Base-by-base conservation (phyloP, 2,888 invertebrate genomes). In the Microchrysa polita region DNA sequence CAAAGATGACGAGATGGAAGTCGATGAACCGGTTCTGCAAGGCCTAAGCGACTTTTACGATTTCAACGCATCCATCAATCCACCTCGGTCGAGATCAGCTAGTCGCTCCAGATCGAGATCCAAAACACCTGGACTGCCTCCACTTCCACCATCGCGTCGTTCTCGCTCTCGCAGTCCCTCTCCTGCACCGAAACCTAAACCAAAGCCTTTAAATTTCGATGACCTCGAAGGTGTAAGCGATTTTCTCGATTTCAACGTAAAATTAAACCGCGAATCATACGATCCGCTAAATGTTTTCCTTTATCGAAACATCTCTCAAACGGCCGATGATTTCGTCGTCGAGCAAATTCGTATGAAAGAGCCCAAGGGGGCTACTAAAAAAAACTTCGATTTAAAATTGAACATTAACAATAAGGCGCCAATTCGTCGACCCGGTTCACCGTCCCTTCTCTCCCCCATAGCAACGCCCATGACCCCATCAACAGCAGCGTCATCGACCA, bases 1-100 rank as follows among this genome's bases (percentile, higher is more conserved):
- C 5, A n/a, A 63, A 16, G 7, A 22, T 16, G 40, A 16, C 2
- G 63, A 63, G 40, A 2, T 9, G 10, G 5, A 16, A 16, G n/a
- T 27, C 10, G 63, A 40, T 12, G 12, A 16, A 12, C n/a, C 40
- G n/a, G n/a, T 67, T 18, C 52, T 83, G 80, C 81, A 83, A 76
- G 84, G 84, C 0, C 74, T 84, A 1, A 84, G 84, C 76, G 84
- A 84, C 67, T 84, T 84, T 53, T 84, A 84, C 23, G 84, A 84
- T 57, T 84, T 84, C 71, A 80, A 82, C 9, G 84, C 83, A 18
- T 83, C 84, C 0, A 77, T 80, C 0, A 84, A 84, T 75, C 84
- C 83, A 1, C 73, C 77, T 14, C 44, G 75, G 65, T 83, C 83
- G 0, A 12, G 7, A 34, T 78, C 82, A 0, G 22, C 40, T 5